Percentiles rank a stretch among this genome's conserved stretches.
phyloP scores from a whole-genome alignment of 2,113 vertebrate species.

The Ascaphus truei region DNA sequence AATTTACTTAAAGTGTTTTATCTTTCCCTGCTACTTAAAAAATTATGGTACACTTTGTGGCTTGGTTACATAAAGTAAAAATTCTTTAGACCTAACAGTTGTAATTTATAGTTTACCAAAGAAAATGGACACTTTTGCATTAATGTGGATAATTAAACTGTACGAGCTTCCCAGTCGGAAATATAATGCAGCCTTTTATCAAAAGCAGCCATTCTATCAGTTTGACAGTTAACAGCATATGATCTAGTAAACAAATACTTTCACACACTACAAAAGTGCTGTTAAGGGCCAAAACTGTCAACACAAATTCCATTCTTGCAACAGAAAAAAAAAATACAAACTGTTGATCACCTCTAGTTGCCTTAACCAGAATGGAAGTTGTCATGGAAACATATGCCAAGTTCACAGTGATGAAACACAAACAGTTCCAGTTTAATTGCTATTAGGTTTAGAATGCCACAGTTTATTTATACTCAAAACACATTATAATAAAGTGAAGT shows the following conservation, averaged over 20 bases:
- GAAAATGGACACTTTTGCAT: slow-evolving; percentile 76
- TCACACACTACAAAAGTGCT: slow-evolving; percentile 86
- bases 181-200: slow-evolving; percentile 89
- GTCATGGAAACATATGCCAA: slow-evolving; percentile 95
- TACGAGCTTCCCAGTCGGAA: slow-evolving; percentile 76
- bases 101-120: slow-evolving; percentile 66
- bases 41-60: too few species aligned
- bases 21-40: too few species aligned
- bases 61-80: too few species aligned
- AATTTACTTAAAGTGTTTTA: too few species aligned
- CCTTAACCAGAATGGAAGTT: slow-evolving; percentile 95
- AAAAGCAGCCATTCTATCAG: slow-evolving; percentile 77
- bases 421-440: slow-evolving; percentile 89
- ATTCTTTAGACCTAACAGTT: slow-evolving; percentile 68
- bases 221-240: slow-evolving; percentile 90
- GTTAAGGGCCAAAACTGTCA: slow-evolving; percentile 99
- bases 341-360: slow-evolving; percentile 95
- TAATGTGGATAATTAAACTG: slow-evolving; percentile 79
- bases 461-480: slow-evolving; percentile 70
- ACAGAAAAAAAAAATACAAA: slow-evolving; percentile 64
- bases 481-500: slow-evolving; percentile 64
- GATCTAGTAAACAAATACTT: slow-evolving; percentile 97
- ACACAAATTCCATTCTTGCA: slow-evolving; percentile 92
- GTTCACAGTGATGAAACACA: slow-evolving; percentile 86
- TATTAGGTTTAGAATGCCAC: slow-evolving; percentile 79